phyloP scores from a whole-genome alignment of 2,113 vertebrate genomes.

The Callionymus lyra region DNA sequence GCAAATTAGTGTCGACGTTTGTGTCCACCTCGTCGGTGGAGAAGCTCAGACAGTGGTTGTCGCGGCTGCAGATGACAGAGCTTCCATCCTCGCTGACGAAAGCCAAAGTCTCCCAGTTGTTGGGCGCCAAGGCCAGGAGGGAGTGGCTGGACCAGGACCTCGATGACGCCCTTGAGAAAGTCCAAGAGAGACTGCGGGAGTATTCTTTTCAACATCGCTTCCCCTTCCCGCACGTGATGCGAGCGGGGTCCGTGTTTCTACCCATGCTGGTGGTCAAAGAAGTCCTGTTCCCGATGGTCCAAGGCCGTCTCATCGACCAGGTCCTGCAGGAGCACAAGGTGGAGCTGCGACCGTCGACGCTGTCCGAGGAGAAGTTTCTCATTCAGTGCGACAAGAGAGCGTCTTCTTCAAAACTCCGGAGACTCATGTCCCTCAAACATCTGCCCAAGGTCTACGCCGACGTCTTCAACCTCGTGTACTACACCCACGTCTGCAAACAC shows the following conservation, averaged over 20 bases:
- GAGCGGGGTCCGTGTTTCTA: constrained; percentile 81
- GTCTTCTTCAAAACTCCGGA: constrained; percentile 83
- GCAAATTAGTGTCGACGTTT: constrained; percentile 58
- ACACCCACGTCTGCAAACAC: constrained; percentile 69
- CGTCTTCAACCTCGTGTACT: constrained; percentile 78
- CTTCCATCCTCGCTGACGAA: constrained; percentile 33
- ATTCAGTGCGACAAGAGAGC: constrained; percentile 75
- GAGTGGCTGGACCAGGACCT: constrained; percentile 73
- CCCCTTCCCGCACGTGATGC: constrained; percentile 85
- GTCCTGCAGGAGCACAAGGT: constrained; percentile 88
- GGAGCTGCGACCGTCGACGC: constrained; percentile 85
- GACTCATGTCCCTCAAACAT: constrained; percentile 85
- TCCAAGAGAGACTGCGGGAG: constrained; percentile 70
- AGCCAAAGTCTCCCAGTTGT: constrained; percentile 44
- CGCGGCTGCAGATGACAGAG: constrained; percentile 30
- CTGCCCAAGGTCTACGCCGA: constrained; percentile 70
- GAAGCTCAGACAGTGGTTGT: constrained; percentile 49
- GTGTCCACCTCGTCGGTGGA: constrained; percentile 57
- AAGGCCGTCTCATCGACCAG: constrained; percentile 72
- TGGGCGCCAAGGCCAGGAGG: constrained; percentile 58
- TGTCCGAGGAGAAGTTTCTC: constrained; percentile 85
- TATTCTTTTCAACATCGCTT: constrained; percentile 68
- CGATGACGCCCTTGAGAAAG: constrained; percentile 48
- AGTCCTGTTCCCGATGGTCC: constrained; percentile 81
- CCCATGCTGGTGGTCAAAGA: constrained; percentile 93